Percentiles rank a stretch among this genome's conserved stretches.
These are phyloP conservation scores for Leucophenga maculata DNA, from an alignment of 2,888 invertebrate species.

Conservation along the genomic window DNA sequence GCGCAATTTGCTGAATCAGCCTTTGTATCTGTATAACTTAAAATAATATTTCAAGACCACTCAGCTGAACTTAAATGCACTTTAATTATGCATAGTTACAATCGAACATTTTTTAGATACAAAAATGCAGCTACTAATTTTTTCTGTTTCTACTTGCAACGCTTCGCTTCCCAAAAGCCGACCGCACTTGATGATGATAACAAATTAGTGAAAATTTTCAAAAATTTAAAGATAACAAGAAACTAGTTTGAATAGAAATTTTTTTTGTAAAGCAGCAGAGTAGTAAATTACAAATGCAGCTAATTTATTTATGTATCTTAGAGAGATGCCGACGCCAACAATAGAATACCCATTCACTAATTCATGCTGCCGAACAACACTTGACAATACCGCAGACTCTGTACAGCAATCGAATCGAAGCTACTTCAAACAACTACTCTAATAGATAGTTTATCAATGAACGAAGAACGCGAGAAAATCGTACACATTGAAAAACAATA, in stretches of 20 bases:
- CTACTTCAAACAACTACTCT: not conserved
- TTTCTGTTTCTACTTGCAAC: not conserved
- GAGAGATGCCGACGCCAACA: not conserved
- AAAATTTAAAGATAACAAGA: not conserved
- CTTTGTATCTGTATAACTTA: no score
- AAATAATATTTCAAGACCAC: no score
- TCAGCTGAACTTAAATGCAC: no score
- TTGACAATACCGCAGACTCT: conserved; percentile 24
- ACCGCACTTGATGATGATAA: conserved; percentile 24
- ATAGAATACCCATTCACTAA: conserved; percentile 26
- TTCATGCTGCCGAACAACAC: conserved; percentile 18
- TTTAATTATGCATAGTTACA: conserved; percentile 5
- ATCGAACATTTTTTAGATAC: not conserved
- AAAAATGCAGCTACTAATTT: not conserved
- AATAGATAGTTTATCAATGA: conserved; percentile 29
- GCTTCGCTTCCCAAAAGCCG: not conserved
- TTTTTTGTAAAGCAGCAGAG: no score
- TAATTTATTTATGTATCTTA: conserved; percentile 13
- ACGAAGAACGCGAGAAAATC: conserved; percentile 23
- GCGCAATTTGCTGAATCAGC: no score
- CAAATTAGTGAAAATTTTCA: conserved; percentile 30
- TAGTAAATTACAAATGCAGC: conserved; percentile 1
- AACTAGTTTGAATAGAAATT: not conserved
- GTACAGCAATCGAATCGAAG: not conserved
- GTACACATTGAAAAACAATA: conserved; percentile 49